A percentile compares a stretch with the other conserved stretches of the same genome.
Conservation (phyloP, 1,140 invertebrate species). For the Himalopsyche phryganea region DNA sequence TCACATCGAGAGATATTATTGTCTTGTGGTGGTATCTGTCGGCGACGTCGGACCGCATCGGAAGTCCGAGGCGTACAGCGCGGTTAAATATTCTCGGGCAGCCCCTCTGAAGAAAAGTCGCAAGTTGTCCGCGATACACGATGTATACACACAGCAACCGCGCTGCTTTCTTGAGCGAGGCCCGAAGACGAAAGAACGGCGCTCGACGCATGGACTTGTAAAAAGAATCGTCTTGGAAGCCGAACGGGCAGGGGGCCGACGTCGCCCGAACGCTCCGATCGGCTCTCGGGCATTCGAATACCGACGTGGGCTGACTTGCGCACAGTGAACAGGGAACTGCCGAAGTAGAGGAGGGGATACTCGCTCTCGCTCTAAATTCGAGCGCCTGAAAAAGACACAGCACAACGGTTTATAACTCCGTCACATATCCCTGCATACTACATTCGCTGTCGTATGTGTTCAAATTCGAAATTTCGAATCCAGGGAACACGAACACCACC, state of each 20-base stretch:
- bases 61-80: not conserved
- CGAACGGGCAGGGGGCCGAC: slow-evolving; percentile 16
- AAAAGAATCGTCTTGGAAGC: slow-evolving; percentile 24
- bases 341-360: slow-evolving; percentile 3
- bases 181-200: slow-evolving; percentile 26
- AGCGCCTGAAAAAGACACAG: slow-evolving; percentile 5
- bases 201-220: slow-evolving; percentile 20
- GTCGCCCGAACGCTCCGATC: slow-evolving; percentile 14
- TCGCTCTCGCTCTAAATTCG: slow-evolving; percentile 3
- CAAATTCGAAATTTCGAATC: no score
- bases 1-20: no score
- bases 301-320: slow-evolving; percentile 3
- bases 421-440: slow-evolving; percentile 14
- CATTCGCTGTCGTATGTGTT: no score
- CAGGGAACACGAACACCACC: no score
- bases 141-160: not conserved
- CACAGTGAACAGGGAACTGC: not conserved
- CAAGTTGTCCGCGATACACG: not conserved
- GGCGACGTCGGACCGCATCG: not conserved
- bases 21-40: no score
- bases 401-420: slow-evolving; percentile 2
- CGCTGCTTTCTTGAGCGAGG: slow-evolving; percentile 17
- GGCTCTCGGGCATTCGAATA: slow-evolving; percentile 7
- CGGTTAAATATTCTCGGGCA: not conserved
- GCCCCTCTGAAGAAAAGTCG: not conserved